Evolutionary conservation across 2,797 vertebrate genomes (phyloP).

Genomic region (Antennarius maculatus): DNA sequence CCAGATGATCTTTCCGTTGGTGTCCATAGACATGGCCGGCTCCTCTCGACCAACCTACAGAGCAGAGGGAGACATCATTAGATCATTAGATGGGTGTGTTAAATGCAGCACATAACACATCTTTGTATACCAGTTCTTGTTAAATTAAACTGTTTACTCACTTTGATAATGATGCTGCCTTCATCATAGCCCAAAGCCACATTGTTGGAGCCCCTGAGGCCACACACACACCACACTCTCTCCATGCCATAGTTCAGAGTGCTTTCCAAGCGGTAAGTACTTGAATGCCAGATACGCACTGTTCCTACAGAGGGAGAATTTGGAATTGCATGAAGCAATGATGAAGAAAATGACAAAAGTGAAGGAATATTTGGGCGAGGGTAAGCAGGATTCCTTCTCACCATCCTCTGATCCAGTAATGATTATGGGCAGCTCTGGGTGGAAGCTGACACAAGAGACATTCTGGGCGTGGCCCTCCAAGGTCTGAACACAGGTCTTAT

Average conservation of each 20-base stretch:
- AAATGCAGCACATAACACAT: background rate
- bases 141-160: conserved; percentile 51
- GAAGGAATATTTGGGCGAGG: background rate
- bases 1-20: conserved; percentile 98
- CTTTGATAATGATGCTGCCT: conserved; percentile 99
- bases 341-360: background rate
- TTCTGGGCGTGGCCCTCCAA: conserved; percentile 97
- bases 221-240: conserved; percentile 96
- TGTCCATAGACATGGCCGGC: conserved; percentile 99
- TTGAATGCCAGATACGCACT: conserved; percentile 97
- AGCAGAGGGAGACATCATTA: background rate
- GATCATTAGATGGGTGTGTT: background rate
- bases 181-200: conserved; percentile 96
- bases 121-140: background rate
- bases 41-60: conserved; percentile 94
- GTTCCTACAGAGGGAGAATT: conserved; percentile 82
- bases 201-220: conserved; percentile 95
- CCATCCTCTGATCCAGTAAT: conserved; percentile 98
- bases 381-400: conserved; percentile 63
- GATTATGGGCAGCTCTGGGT: conserved; percentile 96
- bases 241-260: conserved; percentile 99
- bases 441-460: conserved; percentile 97
- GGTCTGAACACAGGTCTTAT: conserved; percentile 98
- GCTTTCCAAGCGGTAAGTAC: conserved; percentile 95
- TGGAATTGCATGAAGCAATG: background rate